These are phyloP conservation scores for Antedon bifida DNA, from an alignment of 35 echinoderm and acorn worm genomes.

Conservation along the genomic window DNA sequence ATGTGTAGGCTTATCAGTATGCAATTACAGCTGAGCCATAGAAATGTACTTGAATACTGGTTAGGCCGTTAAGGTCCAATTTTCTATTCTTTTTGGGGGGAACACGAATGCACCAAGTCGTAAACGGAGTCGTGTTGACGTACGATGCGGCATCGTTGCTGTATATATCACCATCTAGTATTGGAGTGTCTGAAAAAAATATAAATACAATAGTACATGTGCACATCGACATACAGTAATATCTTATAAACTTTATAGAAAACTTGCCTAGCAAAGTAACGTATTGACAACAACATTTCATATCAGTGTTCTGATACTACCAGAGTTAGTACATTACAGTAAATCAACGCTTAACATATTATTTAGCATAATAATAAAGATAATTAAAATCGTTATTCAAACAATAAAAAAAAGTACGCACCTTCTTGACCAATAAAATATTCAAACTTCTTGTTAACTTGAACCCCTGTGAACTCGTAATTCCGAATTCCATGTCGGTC, in stretches of 20 bases:
- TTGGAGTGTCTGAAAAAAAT: background rate
- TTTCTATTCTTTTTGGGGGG: background rate
- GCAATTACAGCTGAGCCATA: background rate
- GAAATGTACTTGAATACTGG: background rate
- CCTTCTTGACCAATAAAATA: background rate
- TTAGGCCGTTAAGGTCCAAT: background rate
- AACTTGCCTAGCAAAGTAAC: too few relatives aligned
- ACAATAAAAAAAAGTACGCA: too few relatives aligned
- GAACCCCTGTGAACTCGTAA: background rate
- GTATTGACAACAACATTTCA: too few relatives aligned
- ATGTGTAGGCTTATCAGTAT: too few relatives aligned
- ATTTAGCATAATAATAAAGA: too few relatives aligned
- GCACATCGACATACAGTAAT: background rate
- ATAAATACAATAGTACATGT: background rate
- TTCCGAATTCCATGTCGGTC: background rate
- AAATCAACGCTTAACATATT: too few relatives aligned
- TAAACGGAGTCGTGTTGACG: background rate
- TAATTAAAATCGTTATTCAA: too few relatives aligned
- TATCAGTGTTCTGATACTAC: too few relatives aligned
- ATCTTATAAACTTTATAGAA: too few relatives aligned
- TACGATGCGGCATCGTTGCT: background rate
- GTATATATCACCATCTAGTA: background rate
- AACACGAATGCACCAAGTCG: background rate
- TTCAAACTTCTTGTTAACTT: background rate
- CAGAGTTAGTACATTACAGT: too few relatives aligned